These are phyloP conservation scores for Nasua narica DNA, from an alignment of 2,797 vertebrate genomes.

Conservation along the genomic window DNA sequence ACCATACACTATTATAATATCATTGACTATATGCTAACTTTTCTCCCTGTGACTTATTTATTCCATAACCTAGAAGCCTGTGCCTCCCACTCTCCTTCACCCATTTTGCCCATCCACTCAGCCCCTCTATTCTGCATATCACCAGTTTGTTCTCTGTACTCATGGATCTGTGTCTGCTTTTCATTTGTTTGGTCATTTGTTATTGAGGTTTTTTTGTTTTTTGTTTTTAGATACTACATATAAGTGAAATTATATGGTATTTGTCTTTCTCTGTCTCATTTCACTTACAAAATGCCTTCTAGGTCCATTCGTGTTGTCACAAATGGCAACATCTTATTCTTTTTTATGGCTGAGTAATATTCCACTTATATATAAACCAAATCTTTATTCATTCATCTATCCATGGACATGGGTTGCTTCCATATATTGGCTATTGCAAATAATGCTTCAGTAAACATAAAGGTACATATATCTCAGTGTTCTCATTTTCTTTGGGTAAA, in stretches of 20 bases:
- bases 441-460: not conserved
- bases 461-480: not conserved
- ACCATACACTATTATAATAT: not conserved
- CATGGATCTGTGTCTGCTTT: not conserved
- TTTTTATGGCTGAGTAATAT: not conserved
- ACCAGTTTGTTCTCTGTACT: not conserved
- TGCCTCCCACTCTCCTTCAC: not conserved
- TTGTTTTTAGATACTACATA: not conserved
- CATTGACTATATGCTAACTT: not conserved
- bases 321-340: not conserved
- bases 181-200: not conserved
- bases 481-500: not conserved
- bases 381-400: not conserved
- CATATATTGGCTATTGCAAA: not conserved
- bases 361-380: not conserved
- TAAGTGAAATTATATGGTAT: not conserved
- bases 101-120: not conserved
- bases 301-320: not conserved
- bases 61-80: not conserved
- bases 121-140: not conserved
- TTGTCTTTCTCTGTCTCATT: not conserved
- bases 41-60: not conserved
- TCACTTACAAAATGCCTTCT: not conserved
- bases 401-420: not conserved
- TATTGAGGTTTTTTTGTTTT: not conserved